These are phyloP conservation scores for Coluber constrictor DNA, from an alignment of 2,797 vertebrate genomes.

Conservation along the genomic window DNA sequence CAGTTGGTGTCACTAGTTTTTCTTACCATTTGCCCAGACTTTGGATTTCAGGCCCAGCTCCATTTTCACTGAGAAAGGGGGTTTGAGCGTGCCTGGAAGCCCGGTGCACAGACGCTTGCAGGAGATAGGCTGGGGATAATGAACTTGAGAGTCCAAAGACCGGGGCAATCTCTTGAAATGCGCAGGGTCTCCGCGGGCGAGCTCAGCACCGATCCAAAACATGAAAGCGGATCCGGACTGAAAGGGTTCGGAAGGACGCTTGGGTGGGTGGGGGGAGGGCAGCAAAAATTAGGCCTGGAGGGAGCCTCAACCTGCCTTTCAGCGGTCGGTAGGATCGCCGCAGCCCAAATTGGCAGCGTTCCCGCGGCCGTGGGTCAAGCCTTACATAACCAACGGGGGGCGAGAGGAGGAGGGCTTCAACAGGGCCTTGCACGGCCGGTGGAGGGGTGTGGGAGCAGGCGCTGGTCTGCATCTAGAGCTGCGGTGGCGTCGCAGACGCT, in stretches of 20 bases:
- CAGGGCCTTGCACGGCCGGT: neutral
- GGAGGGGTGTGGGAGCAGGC: neutral
- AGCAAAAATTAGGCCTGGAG: neutral
- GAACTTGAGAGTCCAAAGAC: neutral
- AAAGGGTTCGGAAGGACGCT: neutral
- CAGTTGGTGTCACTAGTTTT: neutral
- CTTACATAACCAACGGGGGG: neutral
- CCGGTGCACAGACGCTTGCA: no score
- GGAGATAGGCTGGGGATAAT: neutral
- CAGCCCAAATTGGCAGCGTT: neutral
- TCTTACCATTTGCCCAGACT: neutral
- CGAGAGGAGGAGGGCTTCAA: neutral
- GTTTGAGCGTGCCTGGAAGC: no score
- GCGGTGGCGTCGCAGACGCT: neutral
- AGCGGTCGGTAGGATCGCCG: neutral
- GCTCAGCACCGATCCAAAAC: neutral
- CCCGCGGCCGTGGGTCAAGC: neutral
- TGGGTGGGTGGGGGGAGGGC: no score
- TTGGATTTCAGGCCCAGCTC: neutral
- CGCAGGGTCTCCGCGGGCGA: neutral
- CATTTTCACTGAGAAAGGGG: neutral
- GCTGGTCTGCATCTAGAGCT: neutral
- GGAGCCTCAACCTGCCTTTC: neutral
- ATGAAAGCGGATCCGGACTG: neutral
- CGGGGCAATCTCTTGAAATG: neutral